phyloP scores from a whole-genome alignment of 2,888 invertebrate genomes.

The Ennomos fuscantarius region DNA sequence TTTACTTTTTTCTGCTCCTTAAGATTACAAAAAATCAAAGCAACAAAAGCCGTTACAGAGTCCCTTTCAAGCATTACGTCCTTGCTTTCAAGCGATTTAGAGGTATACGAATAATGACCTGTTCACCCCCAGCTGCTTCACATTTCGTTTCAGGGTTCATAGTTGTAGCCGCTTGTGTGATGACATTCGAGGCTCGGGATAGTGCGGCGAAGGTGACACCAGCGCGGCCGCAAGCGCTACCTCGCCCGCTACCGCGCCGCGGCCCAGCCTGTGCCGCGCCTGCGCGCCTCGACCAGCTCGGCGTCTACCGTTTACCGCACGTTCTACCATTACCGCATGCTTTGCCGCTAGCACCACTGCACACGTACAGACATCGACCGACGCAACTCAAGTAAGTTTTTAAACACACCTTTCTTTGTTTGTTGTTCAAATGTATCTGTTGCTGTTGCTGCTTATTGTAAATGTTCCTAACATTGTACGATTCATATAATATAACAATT shows the following conservation, averaged over 20 bases:
- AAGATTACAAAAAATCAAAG: too few species aligned
- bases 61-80: too few species aligned
- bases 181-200: conserved; percentile 99
- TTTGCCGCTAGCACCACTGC: conserved; percentile 69
- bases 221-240: conserved; percentile 85
- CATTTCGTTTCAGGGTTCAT: conserved; percentile 89
- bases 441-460: conserved; percentile 2
- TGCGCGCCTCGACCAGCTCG: conserved; percentile 87
- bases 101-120: not conserved
- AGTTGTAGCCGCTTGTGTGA: conserved; percentile 98
- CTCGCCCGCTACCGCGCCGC: conserved; percentile 80
- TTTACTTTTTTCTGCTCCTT: too few species aligned
- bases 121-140: not conserved
- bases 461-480: not conserved
- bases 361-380: conserved; percentile 73
- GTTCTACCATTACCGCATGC: conserved; percentile 73
- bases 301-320: conserved; percentile 87
- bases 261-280: conserved; percentile 76
- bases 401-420: not conserved
- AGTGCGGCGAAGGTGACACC: conserved; percentile 95
- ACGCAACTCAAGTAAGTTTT: conserved; percentile 66
- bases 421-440: not conserved
- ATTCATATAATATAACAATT: too few species aligned
- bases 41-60: too few species aligned
- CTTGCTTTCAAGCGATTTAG: too few species aligned